These are phyloP conservation scores for Pseudomyrmex sp. DNA, from an alignment of 1,140 invertebrate species.

Conservation along the genomic window DNA sequence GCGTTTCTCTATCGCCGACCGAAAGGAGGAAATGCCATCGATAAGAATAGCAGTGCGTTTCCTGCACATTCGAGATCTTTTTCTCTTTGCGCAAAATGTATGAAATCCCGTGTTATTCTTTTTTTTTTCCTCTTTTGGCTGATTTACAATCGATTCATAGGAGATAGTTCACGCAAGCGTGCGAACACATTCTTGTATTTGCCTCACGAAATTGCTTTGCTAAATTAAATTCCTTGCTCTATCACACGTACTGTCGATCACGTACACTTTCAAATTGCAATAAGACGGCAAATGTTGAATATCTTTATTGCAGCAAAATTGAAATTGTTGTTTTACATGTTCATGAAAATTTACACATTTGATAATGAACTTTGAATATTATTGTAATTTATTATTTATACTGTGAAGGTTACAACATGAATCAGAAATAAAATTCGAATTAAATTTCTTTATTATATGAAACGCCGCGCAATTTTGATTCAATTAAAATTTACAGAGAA, in stretches of 20 bases:
- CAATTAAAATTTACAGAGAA: constrained; percentile 4
- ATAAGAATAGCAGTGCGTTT: constrained; percentile 29
- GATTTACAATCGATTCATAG: constrained; percentile 28
- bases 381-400: background rate
- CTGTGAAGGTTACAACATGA: constrained; percentile 3
- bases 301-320: constrained; percentile 58
- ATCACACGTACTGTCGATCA: constrained; percentile 6
- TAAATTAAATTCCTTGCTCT: constrained; percentile 50
- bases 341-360: no score
- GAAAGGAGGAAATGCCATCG: constrained; percentile 12
- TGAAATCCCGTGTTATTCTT: constrained; percentile 14
- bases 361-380: no score
- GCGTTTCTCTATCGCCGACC: background rate
- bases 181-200: background rate
- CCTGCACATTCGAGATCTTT: background rate
- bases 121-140: background rate
- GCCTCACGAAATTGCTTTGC: background rate
- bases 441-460: constrained; percentile 25
- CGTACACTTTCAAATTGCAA: constrained; percentile 19
- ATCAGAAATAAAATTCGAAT: constrained; percentile 16
- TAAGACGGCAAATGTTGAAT: constrained; percentile 28
- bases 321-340: constrained; percentile 32
- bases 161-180: background rate
- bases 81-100: constrained; percentile 5
- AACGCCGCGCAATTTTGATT: constrained; percentile 25